These are phyloP conservation scores for Natrix natrix DNA, from an alignment of 2,797 vertebrate species.

Conservation along the genomic window DNA sequence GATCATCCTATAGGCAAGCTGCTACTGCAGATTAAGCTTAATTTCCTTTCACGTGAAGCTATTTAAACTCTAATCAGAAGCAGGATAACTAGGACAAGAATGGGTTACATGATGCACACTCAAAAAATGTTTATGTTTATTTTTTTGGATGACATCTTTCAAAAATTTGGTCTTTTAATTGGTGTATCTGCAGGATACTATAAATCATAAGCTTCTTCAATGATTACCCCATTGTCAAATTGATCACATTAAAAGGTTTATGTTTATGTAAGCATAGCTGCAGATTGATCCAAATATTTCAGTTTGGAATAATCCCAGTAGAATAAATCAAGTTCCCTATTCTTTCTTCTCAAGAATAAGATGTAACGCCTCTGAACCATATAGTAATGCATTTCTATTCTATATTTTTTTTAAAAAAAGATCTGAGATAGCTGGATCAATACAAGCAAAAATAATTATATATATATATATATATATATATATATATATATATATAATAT, in stretches of 20 bases:
- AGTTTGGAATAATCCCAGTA: not conserved
- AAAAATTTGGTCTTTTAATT: not conserved
- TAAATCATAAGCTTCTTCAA: not conserved
- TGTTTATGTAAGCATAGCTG: not conserved
- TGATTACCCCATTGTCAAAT: not conserved
- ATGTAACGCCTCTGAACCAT: not conserved
- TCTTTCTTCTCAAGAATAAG: not conserved
- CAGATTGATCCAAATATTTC: slow-evolving; percentile 2
- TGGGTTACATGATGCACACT: not conserved
- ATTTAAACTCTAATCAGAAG: not conserved
- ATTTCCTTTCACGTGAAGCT: not conserved
- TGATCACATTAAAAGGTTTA: not conserved
- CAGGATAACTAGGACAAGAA: not conserved
- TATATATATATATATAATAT: no score
- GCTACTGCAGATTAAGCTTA: not conserved
- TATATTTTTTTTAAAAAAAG: not conserved
- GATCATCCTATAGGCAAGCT: not conserved
- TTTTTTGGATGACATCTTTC: not conserved
- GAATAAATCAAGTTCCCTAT: not conserved
- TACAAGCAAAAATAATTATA: not conserved
- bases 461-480: not conserved
- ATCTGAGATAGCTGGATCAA: not conserved
- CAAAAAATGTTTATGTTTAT: not conserved
- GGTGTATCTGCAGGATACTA: not conserved
- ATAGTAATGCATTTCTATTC: not conserved